Conservation (phyloP, 2,888 invertebrate species). For the Leptarthrus brevirostris region DNA sequence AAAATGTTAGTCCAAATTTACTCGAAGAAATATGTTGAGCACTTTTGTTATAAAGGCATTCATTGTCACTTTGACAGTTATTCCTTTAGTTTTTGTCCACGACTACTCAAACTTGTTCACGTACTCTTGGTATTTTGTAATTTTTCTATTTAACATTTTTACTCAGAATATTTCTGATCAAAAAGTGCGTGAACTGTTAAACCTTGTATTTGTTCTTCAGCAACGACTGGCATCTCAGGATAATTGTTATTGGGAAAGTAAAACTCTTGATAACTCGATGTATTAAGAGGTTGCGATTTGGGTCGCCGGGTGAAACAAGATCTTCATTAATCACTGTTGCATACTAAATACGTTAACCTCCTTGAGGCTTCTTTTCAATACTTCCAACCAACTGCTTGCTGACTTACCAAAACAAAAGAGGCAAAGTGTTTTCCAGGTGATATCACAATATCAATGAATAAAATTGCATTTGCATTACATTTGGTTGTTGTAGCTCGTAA, state of each 20-base stretch:
- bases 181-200: conserved; percentile 62
- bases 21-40: too few relatives aligned
- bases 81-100: too few relatives aligned
- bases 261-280: conserved; percentile 1
- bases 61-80: too few relatives aligned
- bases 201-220: conserved; percentile 61
- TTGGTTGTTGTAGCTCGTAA: conserved; percentile 66
- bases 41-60: too few relatives aligned
- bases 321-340: conserved; percentile 64
- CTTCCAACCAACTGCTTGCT: conserved; percentile 71
- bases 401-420: conserved; percentile 74
- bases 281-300: conserved; percentile 16
- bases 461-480: conserved; percentile 62
- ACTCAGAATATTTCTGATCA: too few relatives aligned
- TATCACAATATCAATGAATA: conserved; percentile 71
- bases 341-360: conserved; percentile 63
- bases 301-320: conserved; percentile 56
- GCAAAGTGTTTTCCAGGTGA: conserved; percentile 75
- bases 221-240: not conserved
- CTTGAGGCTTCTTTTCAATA: conserved; percentile 68
- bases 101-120: too few relatives aligned
- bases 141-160: too few relatives aligned
- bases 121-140: too few relatives aligned
- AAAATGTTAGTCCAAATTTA: too few relatives aligned
- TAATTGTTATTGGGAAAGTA: not conserved